These are phyloP conservation scores for Hetaerina titia DNA, from an alignment of 2,888 invertebrate genomes.

Conservation along the genomic window DNA sequence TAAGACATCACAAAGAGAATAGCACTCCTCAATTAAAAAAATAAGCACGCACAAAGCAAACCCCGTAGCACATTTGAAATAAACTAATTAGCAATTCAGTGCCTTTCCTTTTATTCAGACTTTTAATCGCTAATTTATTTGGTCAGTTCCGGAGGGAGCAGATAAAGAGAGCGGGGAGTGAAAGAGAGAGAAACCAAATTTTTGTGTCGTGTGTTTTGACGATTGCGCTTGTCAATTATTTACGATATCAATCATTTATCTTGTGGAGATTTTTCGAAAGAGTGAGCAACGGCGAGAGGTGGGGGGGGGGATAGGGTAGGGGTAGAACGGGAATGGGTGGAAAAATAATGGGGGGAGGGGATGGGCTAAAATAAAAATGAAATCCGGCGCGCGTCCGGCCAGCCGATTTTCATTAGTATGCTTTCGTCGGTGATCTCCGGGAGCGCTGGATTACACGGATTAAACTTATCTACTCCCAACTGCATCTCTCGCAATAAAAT, in stretches of 20 bases:
- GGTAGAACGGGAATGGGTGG: not conserved
- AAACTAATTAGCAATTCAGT: conserved; percentile 59
- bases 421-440: conserved; percentile 26
- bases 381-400: conserved; percentile 33
- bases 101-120: conserved; percentile 18
- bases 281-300: not conserved
- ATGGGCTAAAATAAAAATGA: not conserved
- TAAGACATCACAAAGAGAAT: conserved; percentile 25
- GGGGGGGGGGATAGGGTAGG: not conserved
- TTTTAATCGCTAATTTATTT: conserved; percentile 63
- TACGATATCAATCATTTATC: conserved; percentile 66
- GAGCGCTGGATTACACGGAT: conserved; percentile 57
- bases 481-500: conserved; percentile 65
- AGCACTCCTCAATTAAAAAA: not conserved
- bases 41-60: not conserved
- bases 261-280: conserved; percentile 58
- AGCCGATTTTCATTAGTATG: conserved; percentile 57
- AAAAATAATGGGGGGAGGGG: not conserved
- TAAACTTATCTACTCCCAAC: conserved; percentile 61
- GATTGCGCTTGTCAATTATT: conserved; percentile 60
- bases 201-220: conserved; percentile 42
- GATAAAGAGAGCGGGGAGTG: not conserved
- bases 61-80: conserved; percentile 10
- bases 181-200: not conserved
- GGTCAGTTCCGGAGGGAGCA: conserved; percentile 48